Evolutionary conservation across 2,888 invertebrate genomes (phyloP).

Genomic region (Acleris sparsana): DNA sequence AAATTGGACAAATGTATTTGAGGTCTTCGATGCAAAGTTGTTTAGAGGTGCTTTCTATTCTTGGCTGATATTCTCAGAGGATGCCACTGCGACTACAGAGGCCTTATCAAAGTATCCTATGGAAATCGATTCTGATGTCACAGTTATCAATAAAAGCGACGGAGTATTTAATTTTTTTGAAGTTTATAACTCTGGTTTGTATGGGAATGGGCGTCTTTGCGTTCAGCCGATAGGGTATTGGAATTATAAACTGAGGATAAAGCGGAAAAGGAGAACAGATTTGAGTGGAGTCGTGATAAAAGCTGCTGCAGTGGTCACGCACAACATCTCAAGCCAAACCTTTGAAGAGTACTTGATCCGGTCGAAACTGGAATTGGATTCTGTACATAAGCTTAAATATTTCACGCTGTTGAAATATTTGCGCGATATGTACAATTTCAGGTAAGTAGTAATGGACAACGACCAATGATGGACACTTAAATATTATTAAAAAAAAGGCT

Average conservation of each 20-base stretch:
- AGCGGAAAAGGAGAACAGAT: slow-evolving; percentile 68
- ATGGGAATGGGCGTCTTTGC: slow-evolving; percentile 77
- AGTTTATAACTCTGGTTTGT: slow-evolving; percentile 82
- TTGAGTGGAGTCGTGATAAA: slow-evolving; percentile 82
- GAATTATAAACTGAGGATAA: slow-evolving; percentile 59
- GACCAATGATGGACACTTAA: too few species aligned
- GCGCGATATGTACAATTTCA: slow-evolving; percentile 86
- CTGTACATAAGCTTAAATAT: slow-evolving; percentile 86
- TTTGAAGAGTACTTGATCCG: slow-evolving; percentile 80
- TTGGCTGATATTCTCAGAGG: slow-evolving; percentile 65
- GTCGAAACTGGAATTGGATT: slow-evolving; percentile 82
- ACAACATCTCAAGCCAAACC: slow-evolving; percentile 63
- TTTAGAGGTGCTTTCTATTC: slow-evolving; percentile 53
- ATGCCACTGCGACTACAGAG: slow-evolving; percentile 49
- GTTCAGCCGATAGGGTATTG: slow-evolving; percentile 77
- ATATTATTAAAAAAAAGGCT: too few species aligned
- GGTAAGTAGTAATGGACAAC: slow-evolving; percentile 66
- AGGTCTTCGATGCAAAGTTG: slow-evolving; percentile 38
- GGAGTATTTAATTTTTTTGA: slow-evolving; percentile 64
- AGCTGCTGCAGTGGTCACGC: slow-evolving; percentile 76
- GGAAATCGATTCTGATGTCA: slow-evolving; percentile 76
- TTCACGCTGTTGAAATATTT: slow-evolving; percentile 82
- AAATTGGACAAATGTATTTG: slow-evolving; percentile 54
- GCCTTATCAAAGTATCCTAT: slow-evolving; percentile 61
- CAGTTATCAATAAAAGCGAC: slow-evolving; percentile 52